These are phyloP conservation scores for Penaeus japonicus DNA, from an alignment of 1,140 invertebrate genomes.

Conservation along the genomic window DNA sequence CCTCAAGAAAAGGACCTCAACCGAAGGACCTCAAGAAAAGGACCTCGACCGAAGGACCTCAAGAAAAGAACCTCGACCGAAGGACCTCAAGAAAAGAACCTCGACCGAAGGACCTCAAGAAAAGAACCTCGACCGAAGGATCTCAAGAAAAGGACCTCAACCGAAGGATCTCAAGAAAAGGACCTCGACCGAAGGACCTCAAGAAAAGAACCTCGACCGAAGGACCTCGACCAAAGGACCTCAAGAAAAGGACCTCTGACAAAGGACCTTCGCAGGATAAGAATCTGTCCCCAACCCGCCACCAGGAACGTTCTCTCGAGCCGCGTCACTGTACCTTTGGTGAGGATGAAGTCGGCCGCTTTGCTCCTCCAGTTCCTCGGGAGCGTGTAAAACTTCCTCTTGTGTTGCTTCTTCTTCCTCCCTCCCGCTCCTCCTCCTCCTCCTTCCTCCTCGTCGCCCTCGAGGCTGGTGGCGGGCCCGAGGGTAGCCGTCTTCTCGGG, in stretches of 20 bases:
- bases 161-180: too few relatives aligned
- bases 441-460: conserved; percentile 19
- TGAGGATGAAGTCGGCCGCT: conserved; percentile 43
- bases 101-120: too few relatives aligned
- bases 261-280: not conserved
- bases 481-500: conserved; percentile 21
- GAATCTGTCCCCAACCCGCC: not conserved
- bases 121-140: too few relatives aligned
- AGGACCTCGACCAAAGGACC: too few relatives aligned
- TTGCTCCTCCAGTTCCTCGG: conserved; percentile 50
- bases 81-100: too few relatives aligned
- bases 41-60: too few relatives aligned
- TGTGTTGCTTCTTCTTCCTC: conserved; percentile 25
- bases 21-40: too few relatives aligned
- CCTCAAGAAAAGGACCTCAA: too few relatives aligned
- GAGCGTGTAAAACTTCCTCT: conserved; percentile 49
- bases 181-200: too few relatives aligned
- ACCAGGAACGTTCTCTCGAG: not conserved
- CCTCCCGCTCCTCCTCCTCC: not conserved
- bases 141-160: too few relatives aligned
- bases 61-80: too few relatives aligned
- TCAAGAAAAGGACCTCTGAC: not conserved
- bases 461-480: not conserved
- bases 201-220: too few relatives aligned
- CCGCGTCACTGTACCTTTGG: conserved; percentile 31